phyloP scores from a whole-genome alignment of 2,113 vertebrate species.

The Electrona antarctica region DNA sequence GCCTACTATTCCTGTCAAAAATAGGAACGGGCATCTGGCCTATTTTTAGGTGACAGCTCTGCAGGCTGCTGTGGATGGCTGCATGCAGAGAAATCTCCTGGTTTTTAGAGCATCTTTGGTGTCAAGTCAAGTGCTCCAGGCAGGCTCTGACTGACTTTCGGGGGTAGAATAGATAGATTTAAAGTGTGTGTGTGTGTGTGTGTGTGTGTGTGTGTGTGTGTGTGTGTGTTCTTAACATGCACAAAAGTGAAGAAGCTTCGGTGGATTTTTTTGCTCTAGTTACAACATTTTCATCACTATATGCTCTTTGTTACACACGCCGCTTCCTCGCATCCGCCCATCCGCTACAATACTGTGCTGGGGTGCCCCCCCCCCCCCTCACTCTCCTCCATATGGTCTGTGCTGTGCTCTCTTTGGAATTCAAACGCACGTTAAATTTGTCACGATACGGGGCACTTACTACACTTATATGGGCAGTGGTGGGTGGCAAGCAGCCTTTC shows the following conservation, averaged over 20 bases:
- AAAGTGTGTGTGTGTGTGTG: not conserved
- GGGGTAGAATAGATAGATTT: not conserved
- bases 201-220: too few species aligned
- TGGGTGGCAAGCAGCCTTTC: not conserved
- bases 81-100: not conserved
- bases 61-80: not conserved
- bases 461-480: too few species aligned
- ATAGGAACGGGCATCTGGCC: too few species aligned
- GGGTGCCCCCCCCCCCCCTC: not conserved
- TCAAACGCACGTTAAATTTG: conserved; percentile 1
- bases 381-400: too few species aligned
- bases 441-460: not conserved
- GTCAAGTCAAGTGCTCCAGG: conserved; percentile 58
- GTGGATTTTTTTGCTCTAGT: not conserved
- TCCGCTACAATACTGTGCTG: conserved; percentile 19
- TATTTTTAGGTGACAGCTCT: not conserved
- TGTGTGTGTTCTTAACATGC: not conserved
- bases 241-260: not conserved
- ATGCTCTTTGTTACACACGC: conserved; percentile 69
- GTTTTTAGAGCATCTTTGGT: conserved; percentile 53
- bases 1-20: not conserved
- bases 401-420: not conserved
- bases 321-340: conserved; percentile 51
- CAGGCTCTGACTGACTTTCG: not conserved
- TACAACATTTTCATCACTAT: conserved; percentile 31